Evolutionary conservation across 2,888 invertebrate genomes (phyloP).

Genomic region (Agapetus fuscipes): DNA sequence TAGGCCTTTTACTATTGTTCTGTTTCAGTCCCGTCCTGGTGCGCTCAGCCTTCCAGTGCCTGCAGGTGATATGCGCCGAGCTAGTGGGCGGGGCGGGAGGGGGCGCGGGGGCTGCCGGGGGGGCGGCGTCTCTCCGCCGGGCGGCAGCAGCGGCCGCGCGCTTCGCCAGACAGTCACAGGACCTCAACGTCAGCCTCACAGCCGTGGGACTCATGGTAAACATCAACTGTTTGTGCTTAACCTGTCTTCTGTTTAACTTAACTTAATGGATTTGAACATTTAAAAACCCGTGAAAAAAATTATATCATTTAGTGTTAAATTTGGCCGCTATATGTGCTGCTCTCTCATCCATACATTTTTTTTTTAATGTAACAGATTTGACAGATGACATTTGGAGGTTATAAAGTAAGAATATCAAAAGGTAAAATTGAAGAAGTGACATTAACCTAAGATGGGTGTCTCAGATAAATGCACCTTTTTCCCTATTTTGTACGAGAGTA

Average conservation of each 20-base stretch:
- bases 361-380: too few relatives aligned
- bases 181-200: conserved; percentile 93
- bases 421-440: too few relatives aligned
- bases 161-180: conserved; percentile 93
- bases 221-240: too few relatives aligned
- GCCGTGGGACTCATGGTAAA: conserved; percentile 91
- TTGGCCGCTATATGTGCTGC: not conserved
- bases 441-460: too few relatives aligned
- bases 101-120: conserved; percentile 74
- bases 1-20: too few relatives aligned
- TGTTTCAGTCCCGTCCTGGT: conserved; percentile 78
- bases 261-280: not conserved
- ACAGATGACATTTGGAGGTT: too few relatives aligned
- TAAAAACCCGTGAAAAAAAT: conserved; percentile 5
- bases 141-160: conserved; percentile 90
- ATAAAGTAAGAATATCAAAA: too few relatives aligned
- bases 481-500: too few relatives aligned
- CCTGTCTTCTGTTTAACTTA: not conserved
- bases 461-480: too few relatives aligned
- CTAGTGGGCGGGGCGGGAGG: conserved; percentile 53
- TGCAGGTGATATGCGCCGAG: conserved; percentile 91
- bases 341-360: too few relatives aligned
- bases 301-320: conserved; percentile 1
- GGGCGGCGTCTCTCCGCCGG: conserved; percentile 81
- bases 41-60: conserved; percentile 90